Conservation (phyloP, 2,113 vertebrate species). For the Hipposideros armiger region DNA sequence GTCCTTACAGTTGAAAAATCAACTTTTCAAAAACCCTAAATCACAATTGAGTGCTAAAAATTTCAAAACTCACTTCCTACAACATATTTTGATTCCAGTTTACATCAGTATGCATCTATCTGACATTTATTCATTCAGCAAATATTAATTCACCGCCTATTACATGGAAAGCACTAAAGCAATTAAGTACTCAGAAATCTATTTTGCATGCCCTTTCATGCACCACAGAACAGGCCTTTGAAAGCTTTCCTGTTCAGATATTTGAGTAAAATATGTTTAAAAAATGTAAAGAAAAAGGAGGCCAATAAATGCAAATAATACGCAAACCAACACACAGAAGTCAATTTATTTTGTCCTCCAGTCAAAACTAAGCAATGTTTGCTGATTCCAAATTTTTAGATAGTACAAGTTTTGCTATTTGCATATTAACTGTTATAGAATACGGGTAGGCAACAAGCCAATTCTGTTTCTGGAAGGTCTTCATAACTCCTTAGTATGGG, state of each 20-base stretch:
- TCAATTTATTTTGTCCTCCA: not conserved
- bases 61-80: slow-evolving; percentile 18
- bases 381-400: not conserved
- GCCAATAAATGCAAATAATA: not conserved
- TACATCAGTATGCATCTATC: not conserved
- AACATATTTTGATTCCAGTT: not conserved
- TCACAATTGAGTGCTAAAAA: slow-evolving; percentile 1
- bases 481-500: not conserved
- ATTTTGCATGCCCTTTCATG: slow-evolving; percentile 49
- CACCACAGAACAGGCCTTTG: not conserved
- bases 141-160: slow-evolving; percentile 44
- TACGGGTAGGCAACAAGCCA: not conserved
- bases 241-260: slow-evolving; percentile 38
- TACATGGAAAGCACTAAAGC: not conserved
- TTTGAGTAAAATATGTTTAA: slow-evolving; percentile 44
- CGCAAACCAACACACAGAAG: not conserved
- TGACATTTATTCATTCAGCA: not conserved
- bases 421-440: not conserved
- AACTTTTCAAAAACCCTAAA: not conserved
- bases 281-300: slow-evolving; percentile 58
- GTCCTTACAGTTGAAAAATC: not conserved
- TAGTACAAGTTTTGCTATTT: not conserved
- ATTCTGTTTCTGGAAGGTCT: not conserved
- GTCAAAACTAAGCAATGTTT: not conserved
- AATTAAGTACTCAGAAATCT: slow-evolving; percentile 36